Evolutionary conservation across 2,797 vertebrate species (phyloP).

Genomic region (Saxicola maurus): DNA sequence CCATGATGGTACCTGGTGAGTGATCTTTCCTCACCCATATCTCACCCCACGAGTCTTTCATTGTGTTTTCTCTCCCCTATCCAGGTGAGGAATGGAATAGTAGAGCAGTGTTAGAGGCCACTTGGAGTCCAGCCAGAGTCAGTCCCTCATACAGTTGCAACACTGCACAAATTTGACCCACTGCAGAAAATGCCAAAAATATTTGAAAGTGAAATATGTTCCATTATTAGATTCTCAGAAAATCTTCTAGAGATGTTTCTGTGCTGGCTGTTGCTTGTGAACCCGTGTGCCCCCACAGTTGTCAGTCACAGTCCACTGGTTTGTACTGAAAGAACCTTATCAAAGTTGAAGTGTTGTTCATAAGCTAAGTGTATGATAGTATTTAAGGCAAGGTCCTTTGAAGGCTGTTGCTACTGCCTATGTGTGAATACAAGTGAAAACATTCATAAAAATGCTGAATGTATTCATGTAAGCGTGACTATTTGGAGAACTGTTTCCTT

Average conservation of each 20-base stretch:
- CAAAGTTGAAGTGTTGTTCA: neutral
- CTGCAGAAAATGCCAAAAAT: neutral
- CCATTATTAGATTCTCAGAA: neutral
- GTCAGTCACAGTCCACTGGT: neutral
- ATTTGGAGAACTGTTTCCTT: neutral
- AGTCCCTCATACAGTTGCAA: fast-evolving
- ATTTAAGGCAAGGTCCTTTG: neutral
- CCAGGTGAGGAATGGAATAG: neutral
- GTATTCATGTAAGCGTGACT: neutral
- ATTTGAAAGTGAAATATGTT: neutral
- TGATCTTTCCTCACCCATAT: neutral
- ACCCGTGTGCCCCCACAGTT: fast-evolving
- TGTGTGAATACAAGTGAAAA: neutral
- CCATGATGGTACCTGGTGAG: neutral
- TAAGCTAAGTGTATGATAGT: neutral
- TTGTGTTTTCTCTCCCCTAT: neutral
- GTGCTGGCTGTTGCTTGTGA: neutral
- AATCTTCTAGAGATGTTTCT: neutral
- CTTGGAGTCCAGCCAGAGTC: neutral
- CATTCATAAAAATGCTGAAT: neutral
- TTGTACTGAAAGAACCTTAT: neutral
- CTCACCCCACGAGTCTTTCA: neutral
- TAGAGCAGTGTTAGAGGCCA: neutral
- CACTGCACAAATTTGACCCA: neutral
- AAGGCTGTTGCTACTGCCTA: neutral